phyloP scores from a whole-genome alignment of 2,797 vertebrate species.

The Coreius guichenoti region DNA sequence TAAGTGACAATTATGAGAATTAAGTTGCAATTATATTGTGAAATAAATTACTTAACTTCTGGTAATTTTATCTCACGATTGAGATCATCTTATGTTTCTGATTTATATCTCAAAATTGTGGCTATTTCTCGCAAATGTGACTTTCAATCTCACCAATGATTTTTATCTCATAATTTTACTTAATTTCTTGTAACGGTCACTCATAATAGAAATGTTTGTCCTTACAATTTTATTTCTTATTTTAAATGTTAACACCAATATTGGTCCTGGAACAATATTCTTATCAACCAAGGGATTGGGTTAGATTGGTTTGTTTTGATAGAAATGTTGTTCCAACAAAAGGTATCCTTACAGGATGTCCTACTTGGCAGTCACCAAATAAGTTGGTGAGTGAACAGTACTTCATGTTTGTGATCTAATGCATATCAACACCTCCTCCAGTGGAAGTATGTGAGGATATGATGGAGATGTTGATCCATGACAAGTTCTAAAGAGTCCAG shows the following conservation, averaged over 20 bases:
- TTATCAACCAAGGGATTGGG: neutral
- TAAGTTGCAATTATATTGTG: neutral
- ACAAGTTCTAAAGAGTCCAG: neutral
- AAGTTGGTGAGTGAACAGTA: neutral
- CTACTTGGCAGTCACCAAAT: neutral
- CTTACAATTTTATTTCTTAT: no score
- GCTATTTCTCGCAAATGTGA: no score
- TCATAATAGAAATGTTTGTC: no score
- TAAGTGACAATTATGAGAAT: neutral
- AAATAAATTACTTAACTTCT: neutral
- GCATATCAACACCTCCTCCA: neutral
- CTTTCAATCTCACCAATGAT: no score
- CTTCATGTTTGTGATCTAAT: constrained; percentile 11
- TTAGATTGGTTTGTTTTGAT: neutral
- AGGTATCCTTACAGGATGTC: neutral
- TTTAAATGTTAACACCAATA: neutral
- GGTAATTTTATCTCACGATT: neutral
- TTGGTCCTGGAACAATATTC: neutral
- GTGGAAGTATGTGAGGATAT: neutral
- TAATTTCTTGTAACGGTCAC: neutral
- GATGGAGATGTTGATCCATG: constrained; percentile 2
- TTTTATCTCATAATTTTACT: neutral
- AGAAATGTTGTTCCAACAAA: neutral
- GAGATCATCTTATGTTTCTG: neutral
- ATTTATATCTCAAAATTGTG: neutral